phyloP scores from a whole-genome alignment of 2,797 vertebrate species.

The Pseudomugil tenellus region DNA sequence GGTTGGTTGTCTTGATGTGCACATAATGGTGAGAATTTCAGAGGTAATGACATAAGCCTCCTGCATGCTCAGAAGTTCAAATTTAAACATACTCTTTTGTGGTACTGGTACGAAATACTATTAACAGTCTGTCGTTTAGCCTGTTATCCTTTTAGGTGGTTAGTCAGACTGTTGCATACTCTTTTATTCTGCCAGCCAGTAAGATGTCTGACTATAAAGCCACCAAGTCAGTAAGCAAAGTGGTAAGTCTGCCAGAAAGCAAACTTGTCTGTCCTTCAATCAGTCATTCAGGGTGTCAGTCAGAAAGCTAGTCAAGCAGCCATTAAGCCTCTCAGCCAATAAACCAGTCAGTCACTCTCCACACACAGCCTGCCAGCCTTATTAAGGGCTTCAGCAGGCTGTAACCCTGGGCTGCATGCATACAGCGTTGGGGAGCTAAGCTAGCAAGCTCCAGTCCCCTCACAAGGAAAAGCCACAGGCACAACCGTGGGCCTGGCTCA shows the following conservation, averaged over 20 bases:
- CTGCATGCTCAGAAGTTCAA: constrained; percentile 1
- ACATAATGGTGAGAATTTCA: constrained; percentile 10
- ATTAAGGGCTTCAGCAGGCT: constrained; percentile 94
- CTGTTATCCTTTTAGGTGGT: not conserved
- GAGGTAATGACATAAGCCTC: constrained; percentile 3
- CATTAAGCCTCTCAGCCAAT: constrained; percentile 68
- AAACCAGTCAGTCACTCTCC: constrained; percentile 69
- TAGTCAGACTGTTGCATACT: not conserved
- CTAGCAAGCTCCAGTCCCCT: constrained; percentile 62
- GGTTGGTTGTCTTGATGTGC: constrained; percentile 13
- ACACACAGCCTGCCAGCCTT: constrained; percentile 94
- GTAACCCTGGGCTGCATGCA: constrained; percentile 79
- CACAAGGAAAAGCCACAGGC: constrained; percentile 94
- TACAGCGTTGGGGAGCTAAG: constrained; percentile 80
- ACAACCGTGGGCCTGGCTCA: constrained; percentile 88
- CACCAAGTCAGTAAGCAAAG: constrained; percentile 5
- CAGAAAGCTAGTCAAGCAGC: constrained; percentile 34
- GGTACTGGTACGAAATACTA: not conserved
- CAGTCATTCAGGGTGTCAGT: constrained; percentile 31
- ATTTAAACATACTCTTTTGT: constrained; percentile 2
- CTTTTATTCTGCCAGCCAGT: not conserved
- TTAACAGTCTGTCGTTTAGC: not conserved
- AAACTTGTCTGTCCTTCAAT: constrained; percentile 18
- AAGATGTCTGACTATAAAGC: constrained; percentile 13
- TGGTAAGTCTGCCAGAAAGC: constrained; percentile 8